A percentile compares a stretch with the other conserved stretches of the same genome.
phyloP scores from a whole-genome alignment of 2,888 invertebrate genomes.

The Chirona hameri region DNA sequence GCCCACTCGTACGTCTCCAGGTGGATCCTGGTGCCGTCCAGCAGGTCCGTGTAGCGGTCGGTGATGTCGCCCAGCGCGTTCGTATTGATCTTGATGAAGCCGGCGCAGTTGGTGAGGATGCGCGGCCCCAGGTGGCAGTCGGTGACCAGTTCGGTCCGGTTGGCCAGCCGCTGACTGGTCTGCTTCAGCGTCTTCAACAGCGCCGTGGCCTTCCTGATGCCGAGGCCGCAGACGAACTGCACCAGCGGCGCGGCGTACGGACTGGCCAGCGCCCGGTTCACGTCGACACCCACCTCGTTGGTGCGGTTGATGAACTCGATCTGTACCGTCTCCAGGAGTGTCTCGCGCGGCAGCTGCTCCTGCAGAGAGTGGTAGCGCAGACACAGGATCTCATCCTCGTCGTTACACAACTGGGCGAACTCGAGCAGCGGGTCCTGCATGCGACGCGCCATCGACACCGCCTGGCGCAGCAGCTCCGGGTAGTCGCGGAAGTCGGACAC shows the following conservation, averaged over 20 bases:
- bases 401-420: constrained; percentile 90
- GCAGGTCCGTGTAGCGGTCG: constrained; percentile 67
- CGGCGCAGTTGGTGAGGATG: constrained; percentile 98
- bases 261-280: constrained; percentile 87
- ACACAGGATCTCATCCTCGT: constrained; percentile 94
- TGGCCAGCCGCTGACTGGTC: constrained; percentile 86
- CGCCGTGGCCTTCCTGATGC: constrained; percentile 88
- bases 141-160: constrained; percentile 91
- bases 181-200: constrained; percentile 78
- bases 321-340: constrained; percentile 38
- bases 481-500: constrained; percentile 86
- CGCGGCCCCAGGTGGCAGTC: constrained; percentile 96
- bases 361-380: constrained; percentile 83
- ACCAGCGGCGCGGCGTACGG: constrained; percentile 82
- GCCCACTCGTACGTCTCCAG: constrained; percentile 99
- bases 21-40: constrained; percentile 96
- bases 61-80: constrained; percentile 79
- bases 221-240: constrained; percentile 96
- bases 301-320: constrained; percentile 74
- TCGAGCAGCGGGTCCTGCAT: constrained; percentile 95
- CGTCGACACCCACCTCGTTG: constrained; percentile 97
- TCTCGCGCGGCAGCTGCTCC: constrained; percentile 40
- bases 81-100: constrained; percentile 98
- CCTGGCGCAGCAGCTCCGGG: constrained; percentile 83
- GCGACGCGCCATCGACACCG: constrained; percentile 85